Conservation (phyloP, 2,797 vertebrate species). For the Enteromius radiatus region DNA sequence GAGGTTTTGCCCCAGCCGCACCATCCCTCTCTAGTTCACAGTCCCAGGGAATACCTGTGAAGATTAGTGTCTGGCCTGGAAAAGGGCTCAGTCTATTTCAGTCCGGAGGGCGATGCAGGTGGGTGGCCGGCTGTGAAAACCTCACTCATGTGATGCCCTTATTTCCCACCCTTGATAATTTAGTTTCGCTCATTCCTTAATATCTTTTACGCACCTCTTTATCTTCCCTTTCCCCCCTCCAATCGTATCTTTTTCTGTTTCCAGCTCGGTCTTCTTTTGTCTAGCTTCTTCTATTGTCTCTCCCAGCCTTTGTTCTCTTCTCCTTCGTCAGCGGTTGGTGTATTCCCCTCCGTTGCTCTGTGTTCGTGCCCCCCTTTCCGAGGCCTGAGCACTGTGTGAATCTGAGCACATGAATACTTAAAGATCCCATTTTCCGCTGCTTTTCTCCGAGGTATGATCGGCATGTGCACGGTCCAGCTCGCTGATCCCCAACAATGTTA, state of each 20-base stretch:
- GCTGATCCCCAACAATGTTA: conserved; percentile 60
- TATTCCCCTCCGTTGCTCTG: conserved; percentile 20
- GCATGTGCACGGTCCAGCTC: conserved; percentile 46
- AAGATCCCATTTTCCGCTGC: conserved; percentile 62
- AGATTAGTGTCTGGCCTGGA: conserved; percentile 55
- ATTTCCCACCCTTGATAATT: conserved; percentile 19
- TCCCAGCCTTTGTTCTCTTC: conserved; percentile 46
- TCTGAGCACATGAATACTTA: conserved; percentile 54
- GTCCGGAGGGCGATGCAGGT: conserved; percentile 26
- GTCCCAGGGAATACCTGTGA: conserved; percentile 53
- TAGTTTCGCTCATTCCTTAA: conserved; percentile 40
- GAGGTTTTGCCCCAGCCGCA: conserved; percentile 35
- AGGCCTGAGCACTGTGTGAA: conserved; percentile 50
- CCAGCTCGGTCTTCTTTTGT: conserved; percentile 22
- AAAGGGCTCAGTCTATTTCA: conserved; percentile 50
- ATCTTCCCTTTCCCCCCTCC: conserved; percentile 1
- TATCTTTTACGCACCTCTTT: conserved; percentile 28
- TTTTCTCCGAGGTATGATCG: conserved; percentile 57
- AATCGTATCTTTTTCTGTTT: conserved; percentile 4
- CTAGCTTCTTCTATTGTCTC: conserved; percentile 21
- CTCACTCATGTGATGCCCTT: conserved; percentile 44
- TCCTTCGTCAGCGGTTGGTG: conserved; percentile 22
- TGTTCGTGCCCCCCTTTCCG: not conserved
- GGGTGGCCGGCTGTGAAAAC: conserved; percentile 39
- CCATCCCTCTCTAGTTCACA: conserved; percentile 41